phyloP scores from a whole-genome alignment of 2,888 invertebrate genomes.

The Idaea biselata region DNA sequence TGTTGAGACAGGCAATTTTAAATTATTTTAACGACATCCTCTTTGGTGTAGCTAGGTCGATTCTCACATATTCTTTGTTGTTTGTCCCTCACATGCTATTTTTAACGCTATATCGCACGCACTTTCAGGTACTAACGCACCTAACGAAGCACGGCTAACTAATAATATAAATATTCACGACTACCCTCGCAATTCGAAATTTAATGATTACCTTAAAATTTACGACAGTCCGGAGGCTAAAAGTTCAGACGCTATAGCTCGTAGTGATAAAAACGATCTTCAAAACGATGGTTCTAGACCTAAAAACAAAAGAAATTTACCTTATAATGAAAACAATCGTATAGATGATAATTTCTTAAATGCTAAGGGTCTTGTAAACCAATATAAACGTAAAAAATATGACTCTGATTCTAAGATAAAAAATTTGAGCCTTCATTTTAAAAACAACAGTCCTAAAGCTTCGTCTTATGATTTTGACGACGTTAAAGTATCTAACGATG shows the following conservation, averaged over 20 bases:
- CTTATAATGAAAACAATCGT: neutral
- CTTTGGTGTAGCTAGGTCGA: neutral
- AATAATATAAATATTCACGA: constrained; percentile 51
- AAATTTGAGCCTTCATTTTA: neutral
- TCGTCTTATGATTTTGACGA: neutral
- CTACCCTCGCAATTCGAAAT: constrained; percentile 56
- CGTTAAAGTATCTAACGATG: neutral
- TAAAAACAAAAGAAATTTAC: neutral
- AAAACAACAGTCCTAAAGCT: neutral
- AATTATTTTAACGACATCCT: neutral
- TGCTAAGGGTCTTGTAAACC: neutral
- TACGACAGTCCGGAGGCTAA: constrained; percentile 40
- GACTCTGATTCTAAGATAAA: neutral
- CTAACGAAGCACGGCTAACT: constrained; percentile 33
- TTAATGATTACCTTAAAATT: constrained; percentile 48
- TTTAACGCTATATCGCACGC: constrained; percentile 19
- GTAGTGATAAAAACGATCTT: neutral
- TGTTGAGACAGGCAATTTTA: no score
- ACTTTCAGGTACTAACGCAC: constrained; percentile 53
- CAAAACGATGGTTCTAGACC: neutral
- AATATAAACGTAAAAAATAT: neutral
- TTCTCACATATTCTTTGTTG: neutral
- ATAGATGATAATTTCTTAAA: neutral
- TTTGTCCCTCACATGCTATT: neutral
- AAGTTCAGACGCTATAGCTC: neutral